Evolutionary conservation across 2,888 invertebrate genomes (phyloP).

Genomic region (Drosophila yooni): DNA sequence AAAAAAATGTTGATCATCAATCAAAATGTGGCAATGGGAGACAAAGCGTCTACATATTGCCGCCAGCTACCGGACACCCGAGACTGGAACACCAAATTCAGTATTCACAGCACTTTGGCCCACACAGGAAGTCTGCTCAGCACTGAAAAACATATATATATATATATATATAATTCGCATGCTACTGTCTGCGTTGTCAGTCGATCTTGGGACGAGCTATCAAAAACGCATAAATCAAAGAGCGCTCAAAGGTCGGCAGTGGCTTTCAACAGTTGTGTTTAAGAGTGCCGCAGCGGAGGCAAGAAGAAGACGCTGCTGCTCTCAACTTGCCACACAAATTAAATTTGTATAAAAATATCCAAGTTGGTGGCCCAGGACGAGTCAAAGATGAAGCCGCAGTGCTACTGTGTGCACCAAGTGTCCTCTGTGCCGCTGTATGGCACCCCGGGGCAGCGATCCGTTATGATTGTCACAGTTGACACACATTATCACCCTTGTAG

Average conservation of each 20-base stretch:
- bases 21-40: slow-evolving; percentile 55
- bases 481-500: slow-evolving; percentile 75
- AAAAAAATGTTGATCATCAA: slow-evolving; percentile 59
- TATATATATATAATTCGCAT: slow-evolving; percentile 56
- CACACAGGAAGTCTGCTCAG: slow-evolving; percentile 72
- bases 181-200: slow-evolving; percentile 35
- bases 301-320: slow-evolving; percentile 16
- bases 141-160: slow-evolving; percentile 1
- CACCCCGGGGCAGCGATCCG: slow-evolving; percentile 63
- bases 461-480: slow-evolving; percentile 81
- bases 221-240: slow-evolving; percentile 81
- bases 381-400: slow-evolving; percentile 64
- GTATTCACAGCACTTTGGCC: slow-evolving; percentile 31
- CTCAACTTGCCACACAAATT: slow-evolving; percentile 73
- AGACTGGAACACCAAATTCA: slow-evolving; percentile 16
- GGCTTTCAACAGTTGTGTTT: slow-evolving; percentile 76
- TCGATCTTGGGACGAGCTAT: slow-evolving; percentile 55
- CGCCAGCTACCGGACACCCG: slow-evolving; percentile 61
- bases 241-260: slow-evolving; percentile 38
- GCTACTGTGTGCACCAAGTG: slow-evolving; percentile 74
- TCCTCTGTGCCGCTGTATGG: slow-evolving; percentile 20
- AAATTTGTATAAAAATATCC: slow-evolving; percentile 79
- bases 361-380: slow-evolving; percentile 74
- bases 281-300: slow-evolving; percentile 57
- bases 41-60: slow-evolving; percentile 55